Evolutionary conservation across 2,888 invertebrate species (phyloP).

Genomic region (Tenthredo mesomela): DNA sequence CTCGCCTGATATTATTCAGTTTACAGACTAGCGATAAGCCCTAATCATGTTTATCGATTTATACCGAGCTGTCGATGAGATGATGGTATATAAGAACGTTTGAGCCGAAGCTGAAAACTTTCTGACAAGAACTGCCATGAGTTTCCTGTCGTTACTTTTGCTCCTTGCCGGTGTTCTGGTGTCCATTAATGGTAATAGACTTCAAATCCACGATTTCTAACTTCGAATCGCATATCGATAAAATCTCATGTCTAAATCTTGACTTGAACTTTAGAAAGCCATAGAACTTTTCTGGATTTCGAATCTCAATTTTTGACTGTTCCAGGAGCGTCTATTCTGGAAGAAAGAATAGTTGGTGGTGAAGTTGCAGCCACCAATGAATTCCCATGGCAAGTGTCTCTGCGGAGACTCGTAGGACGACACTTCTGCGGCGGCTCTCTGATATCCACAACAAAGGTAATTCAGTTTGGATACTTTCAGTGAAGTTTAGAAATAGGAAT

Average conservation of each 20-base stretch:
- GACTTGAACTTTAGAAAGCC: background rate
- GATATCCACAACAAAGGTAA: slow-evolving; percentile 42
- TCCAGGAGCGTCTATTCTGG: slow-evolving; percentile 15
- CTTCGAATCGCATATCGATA: background rate
- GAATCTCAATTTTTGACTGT: background rate
- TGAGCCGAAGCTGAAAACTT: background rate
- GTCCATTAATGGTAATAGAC: background rate
- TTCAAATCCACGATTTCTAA: background rate
- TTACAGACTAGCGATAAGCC: background rate
- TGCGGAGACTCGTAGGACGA: slow-evolving; percentile 52
- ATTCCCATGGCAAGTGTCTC: slow-evolving; percentile 61
- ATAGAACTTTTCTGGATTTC: background rate
- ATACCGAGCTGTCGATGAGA: background rate
- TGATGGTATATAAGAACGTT: background rate
- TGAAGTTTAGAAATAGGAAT: background rate
- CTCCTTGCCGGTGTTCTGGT: background rate
- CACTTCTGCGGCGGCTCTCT: slow-evolving; percentile 55
- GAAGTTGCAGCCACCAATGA: slow-evolving; percentile 57
- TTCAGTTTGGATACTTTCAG: background rate
- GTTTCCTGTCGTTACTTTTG: background rate
- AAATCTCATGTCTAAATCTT: background rate
- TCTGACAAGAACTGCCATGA: background rate
- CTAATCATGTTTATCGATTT: slow-evolving; percentile 37
- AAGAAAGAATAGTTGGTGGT: slow-evolving; percentile 61
- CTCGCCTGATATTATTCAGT: background rate